These are phyloP conservation scores for Nicator chloris DNA, from an alignment of 2,113 vertebrate species.

Conservation along the genomic window DNA sequence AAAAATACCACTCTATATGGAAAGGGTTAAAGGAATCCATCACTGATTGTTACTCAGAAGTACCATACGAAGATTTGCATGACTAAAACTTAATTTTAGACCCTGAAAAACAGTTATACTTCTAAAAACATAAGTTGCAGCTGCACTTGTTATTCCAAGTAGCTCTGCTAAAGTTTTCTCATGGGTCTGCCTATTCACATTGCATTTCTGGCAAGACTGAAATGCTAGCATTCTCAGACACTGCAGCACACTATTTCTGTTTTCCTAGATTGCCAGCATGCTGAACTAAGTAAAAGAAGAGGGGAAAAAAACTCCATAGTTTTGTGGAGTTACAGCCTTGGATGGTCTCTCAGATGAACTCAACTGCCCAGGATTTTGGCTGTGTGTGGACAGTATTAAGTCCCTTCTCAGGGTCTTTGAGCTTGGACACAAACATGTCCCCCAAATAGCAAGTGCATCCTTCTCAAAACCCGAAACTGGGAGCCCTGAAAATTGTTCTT, in stretches of 20 bases:
- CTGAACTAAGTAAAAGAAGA: neutral
- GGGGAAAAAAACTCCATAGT: neutral
- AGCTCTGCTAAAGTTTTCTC: slow-evolving; percentile 3
- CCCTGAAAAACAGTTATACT: neutral
- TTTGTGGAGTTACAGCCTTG: neutral
- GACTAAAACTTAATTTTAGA: slow-evolving; percentile 14
- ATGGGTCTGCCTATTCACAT: neutral
- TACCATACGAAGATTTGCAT: neutral
- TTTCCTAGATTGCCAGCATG: neutral
- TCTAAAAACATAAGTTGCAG: slow-evolving; percentile 20
- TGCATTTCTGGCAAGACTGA: neutral
- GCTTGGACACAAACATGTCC: neutral
- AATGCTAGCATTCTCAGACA: neutral
- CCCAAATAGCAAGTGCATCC: neutral
- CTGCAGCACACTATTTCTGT: neutral
- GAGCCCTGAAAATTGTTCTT: neutral
- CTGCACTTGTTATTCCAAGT: slow-evolving; percentile 14
- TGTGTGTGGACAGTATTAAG: neutral
- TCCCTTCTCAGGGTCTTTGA: neutral
- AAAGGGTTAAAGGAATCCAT: neutral
- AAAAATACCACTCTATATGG: neutral
- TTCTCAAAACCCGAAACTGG: neutral
- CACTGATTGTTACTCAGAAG: neutral
- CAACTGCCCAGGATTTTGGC: neutral
- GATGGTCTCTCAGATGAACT: neutral